These are phyloP conservation scores for Calidris pygmaea DNA, from an alignment of 2,113 vertebrate species.

Conservation along the genomic window DNA sequence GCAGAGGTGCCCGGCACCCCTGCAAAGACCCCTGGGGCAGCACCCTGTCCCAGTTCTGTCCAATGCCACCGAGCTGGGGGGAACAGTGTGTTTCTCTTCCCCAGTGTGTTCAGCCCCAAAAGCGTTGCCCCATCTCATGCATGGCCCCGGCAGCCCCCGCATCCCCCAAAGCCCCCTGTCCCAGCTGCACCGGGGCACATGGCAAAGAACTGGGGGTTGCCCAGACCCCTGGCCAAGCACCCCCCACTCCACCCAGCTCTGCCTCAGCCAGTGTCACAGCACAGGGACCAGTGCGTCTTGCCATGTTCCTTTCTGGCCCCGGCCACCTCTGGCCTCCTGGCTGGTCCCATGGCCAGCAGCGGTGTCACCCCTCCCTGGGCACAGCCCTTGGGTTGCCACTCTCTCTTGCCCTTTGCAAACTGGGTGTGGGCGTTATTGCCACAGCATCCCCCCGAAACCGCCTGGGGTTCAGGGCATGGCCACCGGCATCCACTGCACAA, in stretches of 20 bases:
- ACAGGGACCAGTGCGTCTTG: not conserved
- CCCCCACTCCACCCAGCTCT: not conserved
- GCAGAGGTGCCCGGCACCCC: not conserved
- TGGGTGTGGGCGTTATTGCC: not conserved
- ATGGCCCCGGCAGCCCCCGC: not conserved
- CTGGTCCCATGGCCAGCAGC: not conserved
- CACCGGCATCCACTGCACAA: fast-evolving
- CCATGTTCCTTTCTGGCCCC: not conserved
- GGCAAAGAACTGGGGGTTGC: not conserved
- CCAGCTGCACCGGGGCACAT: fast-evolving
- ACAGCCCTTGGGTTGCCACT: not conserved
- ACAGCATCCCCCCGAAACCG: not conserved
- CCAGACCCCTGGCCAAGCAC: not conserved
- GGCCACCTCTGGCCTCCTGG: not conserved
- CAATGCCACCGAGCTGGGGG: fast-evolving
- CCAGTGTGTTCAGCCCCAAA: not conserved
- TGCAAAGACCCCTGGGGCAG: fast-evolving
- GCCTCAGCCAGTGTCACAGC: not conserved
- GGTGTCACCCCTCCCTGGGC: not conserved
- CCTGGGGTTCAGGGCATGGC: fast-evolving
- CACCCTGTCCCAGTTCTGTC: not conserved
- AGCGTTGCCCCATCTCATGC: not conserved
- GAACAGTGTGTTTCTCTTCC: not conserved
- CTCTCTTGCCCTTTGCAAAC: not conserved
- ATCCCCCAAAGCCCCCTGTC: not conserved